A percentile compares a stretch with the other conserved stretches of the same genome.
These are phyloP conservation scores for Trachurus trachurus DNA, from an alignment of 2,797 vertebrate species.

Conservation along the genomic window DNA sequence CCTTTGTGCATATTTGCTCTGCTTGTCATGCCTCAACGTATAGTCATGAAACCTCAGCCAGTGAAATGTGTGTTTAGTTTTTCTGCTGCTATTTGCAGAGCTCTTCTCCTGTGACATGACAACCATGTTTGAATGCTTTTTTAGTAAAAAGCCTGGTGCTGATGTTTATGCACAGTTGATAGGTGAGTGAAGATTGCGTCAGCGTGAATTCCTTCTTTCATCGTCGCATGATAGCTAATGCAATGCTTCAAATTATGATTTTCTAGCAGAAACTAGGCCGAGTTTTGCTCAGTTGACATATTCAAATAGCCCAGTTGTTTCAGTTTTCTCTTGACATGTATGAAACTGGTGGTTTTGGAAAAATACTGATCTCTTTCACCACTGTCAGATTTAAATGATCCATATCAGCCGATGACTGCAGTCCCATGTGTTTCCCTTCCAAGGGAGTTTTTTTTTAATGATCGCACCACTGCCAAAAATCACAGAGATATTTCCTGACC, in stretches of 20 bases:
- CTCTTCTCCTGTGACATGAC: too few species aligned
- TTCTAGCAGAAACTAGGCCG: background rate
- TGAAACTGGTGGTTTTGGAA: background rate
- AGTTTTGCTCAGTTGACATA: background rate
- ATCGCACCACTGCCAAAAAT: constrained; percentile 3
- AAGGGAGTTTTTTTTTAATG: constrained; percentile 5
- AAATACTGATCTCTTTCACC: background rate
- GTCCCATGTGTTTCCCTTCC: background rate
- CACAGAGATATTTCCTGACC: constrained; percentile 17
- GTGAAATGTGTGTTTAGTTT: background rate
- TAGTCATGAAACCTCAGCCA: background rate
- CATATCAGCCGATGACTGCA: background rate
- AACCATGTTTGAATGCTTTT: background rate
- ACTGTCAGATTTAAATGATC: background rate
- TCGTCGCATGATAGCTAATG: too few species aligned
- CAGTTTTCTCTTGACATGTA: background rate
- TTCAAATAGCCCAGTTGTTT: background rate
- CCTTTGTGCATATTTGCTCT: background rate
- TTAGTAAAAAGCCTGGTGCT: background rate
- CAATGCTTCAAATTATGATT: background rate
- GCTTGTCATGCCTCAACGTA: background rate
- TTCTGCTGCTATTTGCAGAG: background rate
- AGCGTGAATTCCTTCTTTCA: background rate
- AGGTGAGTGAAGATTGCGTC: background rate
- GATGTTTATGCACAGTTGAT: background rate